A percentile compares a stretch with the other conserved stretches of the same genome.
These are phyloP conservation scores for Drosophila borborema DNA, from an alignment of 2,888 invertebrate species.

Conservation along the genomic window DNA sequence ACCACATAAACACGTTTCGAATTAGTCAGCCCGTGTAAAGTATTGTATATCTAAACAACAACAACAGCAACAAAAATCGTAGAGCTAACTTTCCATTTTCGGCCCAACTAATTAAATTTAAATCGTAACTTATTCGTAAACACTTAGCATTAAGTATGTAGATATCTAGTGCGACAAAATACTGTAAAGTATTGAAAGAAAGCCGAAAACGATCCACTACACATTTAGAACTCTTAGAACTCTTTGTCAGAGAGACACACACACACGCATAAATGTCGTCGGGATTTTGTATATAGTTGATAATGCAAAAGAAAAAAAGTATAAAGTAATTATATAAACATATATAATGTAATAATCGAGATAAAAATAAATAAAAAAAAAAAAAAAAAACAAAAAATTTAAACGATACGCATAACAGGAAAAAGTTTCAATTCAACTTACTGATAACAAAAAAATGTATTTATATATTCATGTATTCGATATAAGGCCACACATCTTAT, in stretches of 20 bases:
- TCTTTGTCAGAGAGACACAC: constrained; percentile 17
- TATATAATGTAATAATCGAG: constrained; percentile 26
- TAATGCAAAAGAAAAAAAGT: constrained; percentile 46
- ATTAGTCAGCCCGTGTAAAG: constrained; percentile 60
- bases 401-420: constrained; percentile 30
- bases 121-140: constrained; percentile 67
- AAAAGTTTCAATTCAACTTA: constrained; percentile 38
- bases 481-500: constrained; percentile 52
- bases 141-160: constrained; percentile 72
- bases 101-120: constrained; percentile 54
- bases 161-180: constrained; percentile 54
- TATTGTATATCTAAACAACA: constrained; percentile 71
- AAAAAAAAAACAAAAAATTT: not conserved
- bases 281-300: constrained; percentile 64
- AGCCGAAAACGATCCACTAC: constrained; percentile 17
- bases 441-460: constrained; percentile 36
- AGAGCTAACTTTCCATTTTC: constrained; percentile 37
- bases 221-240: not conserved
- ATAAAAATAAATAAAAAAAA: not conserved
- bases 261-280: constrained; percentile 31
- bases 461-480: constrained; percentile 45
- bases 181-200: constrained; percentile 10
- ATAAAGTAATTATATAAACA: constrained; percentile 34
- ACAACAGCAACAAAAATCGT: constrained; percentile 21
- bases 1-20: constrained; percentile 1